phyloP scores from a whole-genome alignment of 1,140 invertebrate species.

The Parapsyche elsis region DNA sequence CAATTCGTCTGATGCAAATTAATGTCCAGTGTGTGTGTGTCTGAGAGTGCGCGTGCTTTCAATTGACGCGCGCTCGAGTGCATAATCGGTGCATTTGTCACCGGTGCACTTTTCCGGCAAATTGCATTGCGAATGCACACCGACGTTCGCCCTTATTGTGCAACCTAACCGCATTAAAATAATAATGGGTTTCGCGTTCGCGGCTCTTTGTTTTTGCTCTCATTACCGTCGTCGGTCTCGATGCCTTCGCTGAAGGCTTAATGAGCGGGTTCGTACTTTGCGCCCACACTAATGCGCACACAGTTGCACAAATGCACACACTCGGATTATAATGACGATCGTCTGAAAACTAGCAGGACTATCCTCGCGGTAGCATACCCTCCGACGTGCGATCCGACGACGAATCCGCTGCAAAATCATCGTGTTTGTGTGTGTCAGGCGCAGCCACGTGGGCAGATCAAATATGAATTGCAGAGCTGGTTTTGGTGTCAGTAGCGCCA shows the following conservation, averaged over 20 bases:
- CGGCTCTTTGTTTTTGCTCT: background rate
- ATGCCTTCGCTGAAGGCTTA: conserved; percentile 39
- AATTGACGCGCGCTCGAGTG: background rate
- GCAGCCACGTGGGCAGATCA: conserved; percentile 42
- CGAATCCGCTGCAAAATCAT: no score
- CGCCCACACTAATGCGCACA: conserved; percentile 36
- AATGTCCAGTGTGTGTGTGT: no score
- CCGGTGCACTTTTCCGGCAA: background rate
- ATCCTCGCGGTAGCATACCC: background rate
- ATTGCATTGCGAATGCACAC: background rate
- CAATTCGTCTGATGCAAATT: no score
- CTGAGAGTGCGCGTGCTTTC: no score
- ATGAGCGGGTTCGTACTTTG: conserved; percentile 41
- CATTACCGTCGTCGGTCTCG: conserved; percentile 10
- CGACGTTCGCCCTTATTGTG: background rate
- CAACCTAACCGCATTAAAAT: conserved; percentile 13
- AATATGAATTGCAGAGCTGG: conserved; percentile 53
- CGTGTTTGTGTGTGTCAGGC: no score
- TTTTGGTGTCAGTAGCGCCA: conserved; percentile 53
- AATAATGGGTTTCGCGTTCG: background rate
- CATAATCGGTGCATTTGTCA: background rate
- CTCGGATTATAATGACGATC: background rate
- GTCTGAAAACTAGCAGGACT: background rate
- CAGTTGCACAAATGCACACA: background rate
- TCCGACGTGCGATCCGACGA: no score